Percentiles rank a stretch among this genome's conserved stretches.
Evolutionary conservation across 2,113 vertebrate genomes (phyloP).

Genomic region (Glaucomys volans): DNA sequence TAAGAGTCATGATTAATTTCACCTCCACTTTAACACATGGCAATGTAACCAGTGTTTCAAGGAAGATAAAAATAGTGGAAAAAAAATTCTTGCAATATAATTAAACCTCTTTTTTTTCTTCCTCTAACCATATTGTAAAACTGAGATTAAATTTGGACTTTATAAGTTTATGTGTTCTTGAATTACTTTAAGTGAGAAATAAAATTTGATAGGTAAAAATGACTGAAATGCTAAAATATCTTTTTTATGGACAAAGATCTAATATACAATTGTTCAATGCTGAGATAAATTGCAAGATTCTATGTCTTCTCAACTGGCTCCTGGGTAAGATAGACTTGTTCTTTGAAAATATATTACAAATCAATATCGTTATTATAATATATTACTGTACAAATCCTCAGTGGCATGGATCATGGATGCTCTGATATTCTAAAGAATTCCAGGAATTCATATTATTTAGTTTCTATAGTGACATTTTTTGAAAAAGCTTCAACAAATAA

Average conservation of each 20-base stretch:
- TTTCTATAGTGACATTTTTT: neutral
- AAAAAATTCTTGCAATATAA: slow-evolving; percentile 5
- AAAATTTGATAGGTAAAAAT: slow-evolving; percentile 78
- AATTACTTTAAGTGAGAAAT: slow-evolving; percentile 53
- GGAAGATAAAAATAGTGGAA: slow-evolving; percentile 13
- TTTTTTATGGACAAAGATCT: slow-evolving; percentile 11
- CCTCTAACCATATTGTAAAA: slow-evolving; percentile 63
- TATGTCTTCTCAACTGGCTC: slow-evolving; percentile 27
- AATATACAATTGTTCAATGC: neutral
- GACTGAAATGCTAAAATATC: slow-evolving; percentile 50
- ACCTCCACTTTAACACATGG: neutral
- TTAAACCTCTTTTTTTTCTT: slow-evolving; percentile 9
- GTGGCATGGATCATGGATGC: neutral
- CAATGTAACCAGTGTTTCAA: neutral
- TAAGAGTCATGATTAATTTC: slow-evolving; percentile 25
- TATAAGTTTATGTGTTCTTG: slow-evolving; percentile 60
- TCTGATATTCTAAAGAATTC: slow-evolving; percentile 17
- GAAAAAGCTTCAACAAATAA: neutral
- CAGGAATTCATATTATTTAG: neutral
- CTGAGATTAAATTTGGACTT: slow-evolving; percentile 76
- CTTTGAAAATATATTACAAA: slow-evolving; percentile 33
- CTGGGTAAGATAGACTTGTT: slow-evolving; percentile 28
- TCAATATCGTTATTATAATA: slow-evolving; percentile 2
- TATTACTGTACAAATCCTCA: neutral
- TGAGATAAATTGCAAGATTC: slow-evolving; percentile 45